phyloP scores from a whole-genome alignment of 1,140 invertebrate genomes.

The Aphelenchoides avenae region DNA sequence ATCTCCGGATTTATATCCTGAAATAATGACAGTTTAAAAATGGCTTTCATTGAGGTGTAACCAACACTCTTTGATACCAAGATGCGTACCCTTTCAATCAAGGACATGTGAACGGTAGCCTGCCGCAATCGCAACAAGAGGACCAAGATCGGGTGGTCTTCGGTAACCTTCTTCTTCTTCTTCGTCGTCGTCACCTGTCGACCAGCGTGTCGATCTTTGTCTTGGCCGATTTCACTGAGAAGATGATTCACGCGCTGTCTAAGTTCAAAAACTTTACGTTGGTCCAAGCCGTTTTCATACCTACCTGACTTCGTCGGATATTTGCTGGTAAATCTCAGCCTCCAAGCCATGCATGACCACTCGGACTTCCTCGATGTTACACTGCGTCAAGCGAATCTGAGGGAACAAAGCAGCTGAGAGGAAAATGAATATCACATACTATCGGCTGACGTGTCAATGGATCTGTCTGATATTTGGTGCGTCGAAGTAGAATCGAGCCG shows the following conservation, averaged over 20 bases:
- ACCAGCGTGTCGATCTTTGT: no score
- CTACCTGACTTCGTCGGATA: conserved; percentile 49
- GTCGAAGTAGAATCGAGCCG: conserved; percentile 47
- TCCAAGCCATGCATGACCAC: conserved; percentile 41
- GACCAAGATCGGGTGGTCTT: conserved; percentile 31
- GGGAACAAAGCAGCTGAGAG: background rate
- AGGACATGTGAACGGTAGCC: conserved; percentile 46
- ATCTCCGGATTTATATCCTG: conserved; percentile 49
- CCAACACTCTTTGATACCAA: no score
- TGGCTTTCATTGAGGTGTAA: conserved; percentile 12
- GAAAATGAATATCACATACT: conserved; percentile 17
- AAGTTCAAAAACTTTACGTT: conserved; percentile 16
- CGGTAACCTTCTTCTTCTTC: background rate
- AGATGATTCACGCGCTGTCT: conserved; percentile 40
- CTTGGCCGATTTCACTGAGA: conserved; percentile 25
- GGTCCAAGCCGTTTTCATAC: background rate
- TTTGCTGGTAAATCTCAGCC: conserved; percentile 34
- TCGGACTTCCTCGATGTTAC: conserved; percentile 32
- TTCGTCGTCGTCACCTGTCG: background rate
- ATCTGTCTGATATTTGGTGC: conserved; percentile 50
- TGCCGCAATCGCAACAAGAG: conserved; percentile 50
- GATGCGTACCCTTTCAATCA: conserved; percentile 45
- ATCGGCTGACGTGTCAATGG: conserved; percentile 44
- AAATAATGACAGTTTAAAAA: conserved; percentile 28
- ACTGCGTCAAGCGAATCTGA: conserved; percentile 27